phyloP scores from a whole-genome alignment of 2,888 invertebrate genomes.

The Cacoxenus indagator region DNA sequence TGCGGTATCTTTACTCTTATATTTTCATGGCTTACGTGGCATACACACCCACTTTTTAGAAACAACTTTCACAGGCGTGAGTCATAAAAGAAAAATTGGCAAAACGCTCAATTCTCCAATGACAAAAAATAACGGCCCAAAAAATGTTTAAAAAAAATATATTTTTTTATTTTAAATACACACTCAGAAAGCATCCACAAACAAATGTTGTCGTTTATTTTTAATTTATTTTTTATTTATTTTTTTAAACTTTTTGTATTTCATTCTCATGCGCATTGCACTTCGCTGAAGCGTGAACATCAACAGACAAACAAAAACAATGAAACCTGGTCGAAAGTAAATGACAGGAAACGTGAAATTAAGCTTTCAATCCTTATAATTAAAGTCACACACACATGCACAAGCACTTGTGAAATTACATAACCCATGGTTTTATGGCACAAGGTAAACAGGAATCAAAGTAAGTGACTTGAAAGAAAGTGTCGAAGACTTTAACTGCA shows the following conservation, averaged over 20 bases:
- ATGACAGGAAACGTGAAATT: constrained; percentile 40
- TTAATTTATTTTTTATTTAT: too few species aligned
- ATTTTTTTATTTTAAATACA: neutral
- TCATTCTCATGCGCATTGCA: neutral
- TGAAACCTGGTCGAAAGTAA: constrained; percentile 22
- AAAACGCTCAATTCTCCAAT: too few species aligned
- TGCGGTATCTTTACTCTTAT: too few species aligned
- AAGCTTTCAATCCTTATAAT: constrained; percentile 54
- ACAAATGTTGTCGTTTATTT: too few species aligned
- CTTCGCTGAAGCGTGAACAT: neutral
- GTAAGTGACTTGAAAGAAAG: neutral
- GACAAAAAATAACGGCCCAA: neutral
- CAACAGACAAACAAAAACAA: neutral
- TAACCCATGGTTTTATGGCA: neutral
- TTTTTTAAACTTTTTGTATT: neutral
- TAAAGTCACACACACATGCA: constrained; percentile 12
- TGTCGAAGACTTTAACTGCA: too few species aligned
- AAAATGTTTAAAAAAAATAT: neutral
- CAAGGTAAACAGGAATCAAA: neutral
- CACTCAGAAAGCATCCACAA: neutral
- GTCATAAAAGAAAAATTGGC: neutral
- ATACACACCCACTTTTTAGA: neutral
- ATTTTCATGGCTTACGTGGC: too few species aligned
- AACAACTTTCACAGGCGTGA: constrained; percentile 7
- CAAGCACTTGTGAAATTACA: constrained; percentile 18